These are phyloP conservation scores for Channallabes apus DNA, from an alignment of 2,797 vertebrate species.

Conservation along the genomic window DNA sequence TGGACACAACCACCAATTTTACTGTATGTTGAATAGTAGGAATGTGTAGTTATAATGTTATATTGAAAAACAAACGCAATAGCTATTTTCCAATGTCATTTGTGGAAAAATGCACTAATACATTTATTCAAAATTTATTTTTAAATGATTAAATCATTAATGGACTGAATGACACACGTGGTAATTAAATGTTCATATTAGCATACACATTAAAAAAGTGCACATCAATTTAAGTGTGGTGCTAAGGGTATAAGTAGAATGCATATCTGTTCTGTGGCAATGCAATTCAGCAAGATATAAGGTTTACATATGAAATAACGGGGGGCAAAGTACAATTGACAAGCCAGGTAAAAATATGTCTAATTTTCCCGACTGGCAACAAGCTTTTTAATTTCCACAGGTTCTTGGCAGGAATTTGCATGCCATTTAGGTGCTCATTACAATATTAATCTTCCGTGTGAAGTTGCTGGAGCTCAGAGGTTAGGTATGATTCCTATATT, in stretches of 20 bases:
- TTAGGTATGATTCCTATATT: conserved; percentile 60
- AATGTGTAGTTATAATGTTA: conserved; percentile 4
- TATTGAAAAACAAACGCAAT: not conserved
- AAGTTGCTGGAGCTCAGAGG: conserved; percentile 56
- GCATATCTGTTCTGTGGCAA: conserved; percentile 42
- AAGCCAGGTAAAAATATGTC: conserved; percentile 60
- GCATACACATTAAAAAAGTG: conserved; percentile 21
- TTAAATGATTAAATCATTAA: not conserved
- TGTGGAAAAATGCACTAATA: not conserved
- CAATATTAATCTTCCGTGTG: conserved; percentile 61
- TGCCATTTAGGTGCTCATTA: conserved; percentile 64
- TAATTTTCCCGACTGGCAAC: conserved; percentile 59
- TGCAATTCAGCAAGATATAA: conserved; percentile 61
- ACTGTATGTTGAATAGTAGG: not conserved
- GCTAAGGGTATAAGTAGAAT: conserved; percentile 30
- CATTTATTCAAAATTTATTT: not conserved
- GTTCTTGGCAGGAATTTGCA: conserved; percentile 60
- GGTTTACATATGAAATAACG: conserved; percentile 56
- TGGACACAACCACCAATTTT: conserved; percentile 1
- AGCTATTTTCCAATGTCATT: not conserved
- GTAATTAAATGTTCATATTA: conserved; percentile 1
- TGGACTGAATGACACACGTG: not conserved
- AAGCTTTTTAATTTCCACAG: conserved; percentile 63
- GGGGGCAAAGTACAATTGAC: conserved; percentile 49
- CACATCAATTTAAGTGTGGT: conserved; percentile 37